phyloP scores from a whole-genome alignment of 2,888 invertebrate species.

The Amphipyra tragopoginis region DNA sequence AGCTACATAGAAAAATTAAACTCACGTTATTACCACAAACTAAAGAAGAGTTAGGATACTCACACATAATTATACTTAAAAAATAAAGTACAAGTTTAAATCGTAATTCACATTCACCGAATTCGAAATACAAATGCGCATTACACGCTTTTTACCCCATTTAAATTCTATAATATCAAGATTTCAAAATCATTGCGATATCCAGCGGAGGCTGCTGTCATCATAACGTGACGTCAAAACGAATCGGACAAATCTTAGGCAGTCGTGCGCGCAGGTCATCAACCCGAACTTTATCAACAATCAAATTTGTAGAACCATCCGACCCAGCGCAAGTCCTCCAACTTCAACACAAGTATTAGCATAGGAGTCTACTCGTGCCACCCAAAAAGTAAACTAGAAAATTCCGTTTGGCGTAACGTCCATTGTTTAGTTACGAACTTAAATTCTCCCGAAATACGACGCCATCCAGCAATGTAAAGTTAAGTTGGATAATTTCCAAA shows the following conservation, averaged over 20 bases:
- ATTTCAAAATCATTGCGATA: conserved; percentile 17
- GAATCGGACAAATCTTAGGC: conserved; percentile 76
- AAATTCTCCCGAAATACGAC: conserved; percentile 61
- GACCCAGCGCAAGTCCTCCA: conserved; percentile 53
- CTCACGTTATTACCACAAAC: no score
- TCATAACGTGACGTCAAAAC: conserved; percentile 66
- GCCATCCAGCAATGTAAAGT: conserved; percentile 59
- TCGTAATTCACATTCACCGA: neutral
- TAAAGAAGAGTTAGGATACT: no score
- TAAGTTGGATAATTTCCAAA: conserved; percentile 73
- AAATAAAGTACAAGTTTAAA: neutral
- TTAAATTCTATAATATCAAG: neutral
- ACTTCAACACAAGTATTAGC: conserved; percentile 72
- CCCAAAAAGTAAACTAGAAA: conserved; percentile 60
- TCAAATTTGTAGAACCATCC: conserved; percentile 78
- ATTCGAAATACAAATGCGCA: conserved; percentile 2
- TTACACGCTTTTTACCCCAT: neutral
- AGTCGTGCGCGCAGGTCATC: conserved; percentile 83
- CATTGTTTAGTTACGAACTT: conserved; percentile 59
- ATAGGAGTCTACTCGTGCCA: conserved; percentile 67
- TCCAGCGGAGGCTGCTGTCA: conserved; percentile 36
- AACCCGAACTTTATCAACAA: conserved; percentile 85
- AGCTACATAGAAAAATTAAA: no score
- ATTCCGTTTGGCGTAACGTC: conserved; percentile 58
- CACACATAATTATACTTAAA: no score